These are phyloP conservation scores for Dermolepida albohirtum DNA, from an alignment of 2,888 invertebrate species.

Conservation along the genomic window DNA sequence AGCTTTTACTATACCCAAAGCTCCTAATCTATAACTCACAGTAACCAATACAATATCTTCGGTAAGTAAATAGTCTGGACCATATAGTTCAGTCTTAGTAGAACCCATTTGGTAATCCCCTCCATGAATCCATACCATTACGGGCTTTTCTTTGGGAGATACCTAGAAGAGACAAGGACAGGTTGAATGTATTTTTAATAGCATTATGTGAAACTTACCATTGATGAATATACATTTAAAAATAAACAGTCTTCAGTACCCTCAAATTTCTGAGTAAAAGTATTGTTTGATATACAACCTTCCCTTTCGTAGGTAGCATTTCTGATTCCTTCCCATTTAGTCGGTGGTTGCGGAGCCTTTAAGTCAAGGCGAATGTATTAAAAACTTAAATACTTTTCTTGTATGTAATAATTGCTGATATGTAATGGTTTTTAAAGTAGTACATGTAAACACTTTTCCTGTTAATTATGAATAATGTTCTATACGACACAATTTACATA, in stretches of 20 bases:
- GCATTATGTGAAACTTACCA: no score
- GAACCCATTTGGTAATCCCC: slow-evolving; percentile 62
- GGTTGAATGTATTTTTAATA: no score
- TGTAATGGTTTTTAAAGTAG: no score
- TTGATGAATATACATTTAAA: slow-evolving; percentile 56
- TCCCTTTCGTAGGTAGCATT: slow-evolving; percentile 61
- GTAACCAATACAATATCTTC: slow-evolving; percentile 61
- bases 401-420: no score
- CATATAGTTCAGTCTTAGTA: slow-evolving; percentile 57
- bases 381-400: no score
- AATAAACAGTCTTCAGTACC: slow-evolving; percentile 58
- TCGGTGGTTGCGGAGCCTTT: slow-evolving; percentile 63
- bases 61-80: slow-evolving; percentile 61
- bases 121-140: slow-evolving; percentile 52
- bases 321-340: slow-evolving; percentile 63
- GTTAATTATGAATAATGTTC: no score
- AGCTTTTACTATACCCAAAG: slow-evolving; percentile 39
- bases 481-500: no score
- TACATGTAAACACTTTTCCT: no score
- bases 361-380: no score
- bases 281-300: slow-evolving; percentile 50
- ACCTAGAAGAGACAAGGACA: no score
- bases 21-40: slow-evolving; percentile 58
- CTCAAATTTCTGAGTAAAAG: slow-evolving; percentile 45
- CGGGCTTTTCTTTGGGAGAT: slow-evolving; percentile 32